Evolutionary conservation across 2,888 invertebrate species (phyloP), one percentile per base, ranked within the genome.

Genomic region (Limnephilus marmoratus): DNA sequence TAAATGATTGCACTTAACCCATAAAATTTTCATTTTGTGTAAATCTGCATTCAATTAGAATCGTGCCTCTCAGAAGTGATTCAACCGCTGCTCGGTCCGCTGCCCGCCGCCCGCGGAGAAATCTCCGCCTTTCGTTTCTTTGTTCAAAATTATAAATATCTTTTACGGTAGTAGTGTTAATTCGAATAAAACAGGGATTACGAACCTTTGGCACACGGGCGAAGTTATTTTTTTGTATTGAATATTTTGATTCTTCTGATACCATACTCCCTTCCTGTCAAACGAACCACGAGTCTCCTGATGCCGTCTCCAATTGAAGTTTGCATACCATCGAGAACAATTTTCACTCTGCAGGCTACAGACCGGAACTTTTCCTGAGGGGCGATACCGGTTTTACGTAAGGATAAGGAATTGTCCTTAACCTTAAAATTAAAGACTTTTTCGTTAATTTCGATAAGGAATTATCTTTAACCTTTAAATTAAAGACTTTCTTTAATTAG

Each of bases 1-100:
- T 24, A 68, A 68, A 68, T 45, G 1, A 45, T 24, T 68, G 68
- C 68, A 68, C 68, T 68, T 68, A 7, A 68, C 68, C 24, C 68
- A 68, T 68, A 68, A 68, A 68, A 24, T 24, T n/a, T 0, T 68
- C 0, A 24, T 68, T 68, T 68, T 24, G 7, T n/a, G 68, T 68
- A 68, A 68, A 68, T 68, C n/a, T 68, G 68, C 68, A 68, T 68
- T 68, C 68, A n/a, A n/a, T 68, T 68, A 68, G 68, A 68, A 68
- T 68, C 68, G 68, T 68, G 68, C 68, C 68, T 68, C 24, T 68
- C 68, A 68, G 68, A 68, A 68, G 68, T 68, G 68, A 68, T 68
- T 68, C 68, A 68, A 68, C 68, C 68, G 68, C 68, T 68, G 68
- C 68, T 68, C 68, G 68, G 68, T 68, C 68, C 68, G 68, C 68